Conservation (phyloP, 2,113 vertebrate species). For the Serranochromis macrocephalus region DNA sequence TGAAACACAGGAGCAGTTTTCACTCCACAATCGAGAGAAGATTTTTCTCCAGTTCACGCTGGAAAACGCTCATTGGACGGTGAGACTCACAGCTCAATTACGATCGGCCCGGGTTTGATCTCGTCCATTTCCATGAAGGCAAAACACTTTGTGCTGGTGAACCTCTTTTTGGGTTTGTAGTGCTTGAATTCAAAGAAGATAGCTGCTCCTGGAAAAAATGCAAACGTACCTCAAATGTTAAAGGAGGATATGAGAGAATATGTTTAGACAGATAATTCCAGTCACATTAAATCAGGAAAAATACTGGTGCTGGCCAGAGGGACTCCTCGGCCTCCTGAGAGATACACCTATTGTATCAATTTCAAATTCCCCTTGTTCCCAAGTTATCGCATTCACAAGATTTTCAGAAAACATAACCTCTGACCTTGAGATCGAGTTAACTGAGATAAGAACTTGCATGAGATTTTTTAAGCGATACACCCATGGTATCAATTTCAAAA, state of each 20-base stretch:
- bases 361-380: not conserved
- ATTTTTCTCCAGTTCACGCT: not conserved
- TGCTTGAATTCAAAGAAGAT: slow-evolving; percentile 99
- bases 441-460: not conserved
- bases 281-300: not conserved
- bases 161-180: slow-evolving; percentile 98
- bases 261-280: not conserved
- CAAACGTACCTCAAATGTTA: not conserved
- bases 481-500: not conserved
- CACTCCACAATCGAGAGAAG: not conserved
- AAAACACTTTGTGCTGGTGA: slow-evolving; percentile 98
- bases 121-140: slow-evolving; percentile 99
- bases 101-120: slow-evolving; percentile 89
- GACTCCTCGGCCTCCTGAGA: not conserved
- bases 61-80: not conserved
- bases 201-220: slow-evolving; percentile 79
- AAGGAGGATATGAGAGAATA: not conserved
- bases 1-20: not conserved
- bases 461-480: not conserved
- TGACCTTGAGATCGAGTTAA: not conserved
- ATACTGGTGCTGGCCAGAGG: not conserved
- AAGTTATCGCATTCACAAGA: not conserved
- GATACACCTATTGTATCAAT: not conserved
- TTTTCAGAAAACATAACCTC: not conserved
- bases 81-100: slow-evolving; percentile 92